Evolutionary conservation across 2,113 vertebrate species (phyloP), one percentile per base, ranked within the genome.

Genomic region (Monarcha castaneiventris): DNA sequence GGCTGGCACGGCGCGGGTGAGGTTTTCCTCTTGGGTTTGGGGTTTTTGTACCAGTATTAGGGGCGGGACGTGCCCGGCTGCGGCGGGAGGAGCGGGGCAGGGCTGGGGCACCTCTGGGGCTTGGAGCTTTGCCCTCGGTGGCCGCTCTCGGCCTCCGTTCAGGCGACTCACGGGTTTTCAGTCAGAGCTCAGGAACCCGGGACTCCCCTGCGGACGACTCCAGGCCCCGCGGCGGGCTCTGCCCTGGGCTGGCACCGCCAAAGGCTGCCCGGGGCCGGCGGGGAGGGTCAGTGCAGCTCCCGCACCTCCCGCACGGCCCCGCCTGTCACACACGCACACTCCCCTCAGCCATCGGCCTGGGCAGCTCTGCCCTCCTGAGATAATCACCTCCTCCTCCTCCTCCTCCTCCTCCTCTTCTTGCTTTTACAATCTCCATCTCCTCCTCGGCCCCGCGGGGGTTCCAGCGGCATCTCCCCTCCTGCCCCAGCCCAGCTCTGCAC

Each of bases 261-360:
- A 61, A 87, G 75, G 91, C 88, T 75, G 74, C 84, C 77, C 2
- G 5, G 78, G 82, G 37, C 48, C 1, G 13, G 69, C 64, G 6
- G 83, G n/a, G 16, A 19, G 51, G 91, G 2, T 3, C 68, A 3
- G 4, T 0, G 21, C 82, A 23, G 79, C 89, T 55, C 72, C 91
- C 63, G 87, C 94, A 17, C 76, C 67, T 43, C 76, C 81, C 3
- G 10, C 69, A 23, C 5, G 10, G 91, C 72, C 93, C 91, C 51
- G 87, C 93, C 93, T 87, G 95, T 93, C 89, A 16, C 92, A 94
- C 95, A 95, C 95, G 93, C 96, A 95, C 96, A 97, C 74, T 96
- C 77, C 93, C 78, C 78, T 64, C 78, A 35, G 89, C 89, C 56
- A 1, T 26, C 2, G 17, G 80, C 84, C 66, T 3, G 58, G 8